Evolutionary conservation across 2,113 vertebrate species (phyloP), one percentile per base, ranked within the genome.

Genomic region (Fulmarus glacialis): DNA sequence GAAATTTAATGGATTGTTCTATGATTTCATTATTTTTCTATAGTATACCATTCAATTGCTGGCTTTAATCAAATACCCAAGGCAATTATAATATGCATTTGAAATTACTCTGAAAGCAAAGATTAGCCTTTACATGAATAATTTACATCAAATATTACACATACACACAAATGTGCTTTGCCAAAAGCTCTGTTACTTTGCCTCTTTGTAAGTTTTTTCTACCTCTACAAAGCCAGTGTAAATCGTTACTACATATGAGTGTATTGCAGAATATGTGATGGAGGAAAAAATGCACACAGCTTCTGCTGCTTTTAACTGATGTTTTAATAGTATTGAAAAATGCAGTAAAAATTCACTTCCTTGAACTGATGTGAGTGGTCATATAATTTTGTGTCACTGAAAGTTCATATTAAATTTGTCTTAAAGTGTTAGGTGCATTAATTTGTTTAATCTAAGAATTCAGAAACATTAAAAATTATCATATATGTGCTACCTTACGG

Each of bases 41-140:
- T 26, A 45, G 36, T 2, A 1, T 40, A 42, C 21, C 17, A 55
- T 59, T 92, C 24, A 48, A 16, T 34, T 53, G 5, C 36, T 87
- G 24, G 6, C 15, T 95, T 95, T 90, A 83, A 87, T 59, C 72
- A 84, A 95, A 78, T 38, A 67, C 15, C 4, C 27, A 62, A 53
- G 22, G 13, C 34, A 81, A 87, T 93, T 50, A 81, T 27, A 70
- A 66, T 47, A 71, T 32, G 6, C 7, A 48, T 89, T 94, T 84
- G 34, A 82, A 86, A 60, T 90, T 71, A 75, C 47, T 83, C 63
- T 64, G 34, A 84, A 96, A 96, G 74, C 26, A 93, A 84, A 82
- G 8, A 58, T 82, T 86, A 80, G 29, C 34, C 11, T 70, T 73
- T 86, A n/a, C 7, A 38, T 86, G 17, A 88, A 92, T 66, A 87